Base-by-base conservation (phyloP, 2,797 vertebrate species). In the Notolepis coatsorum region DNA sequence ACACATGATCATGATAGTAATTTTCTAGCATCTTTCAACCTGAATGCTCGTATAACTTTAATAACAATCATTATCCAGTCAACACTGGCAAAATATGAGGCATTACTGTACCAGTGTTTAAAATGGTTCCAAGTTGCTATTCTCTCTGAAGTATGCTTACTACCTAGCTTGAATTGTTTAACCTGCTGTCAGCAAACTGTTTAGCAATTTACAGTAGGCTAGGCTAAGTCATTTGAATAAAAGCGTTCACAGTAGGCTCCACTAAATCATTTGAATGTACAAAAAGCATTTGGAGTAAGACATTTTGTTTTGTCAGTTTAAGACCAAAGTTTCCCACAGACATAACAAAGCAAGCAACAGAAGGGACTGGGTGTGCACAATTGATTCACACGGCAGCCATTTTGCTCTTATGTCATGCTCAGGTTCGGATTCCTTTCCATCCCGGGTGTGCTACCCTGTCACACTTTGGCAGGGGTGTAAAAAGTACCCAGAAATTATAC, bases 201-300 rank as follows among this genome's bases (percentile, higher is more conserved):
- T 63, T 71, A 61, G 43, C 55, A 64, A n/a, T 73, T 65, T 37
- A 25, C 69, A 61, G 43, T 51, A 64, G n/a, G 71, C 63, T 37
- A 25, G 15, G 56, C 27, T 25, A 24, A 62, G 61, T 7, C 1
- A 37, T 61, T 66, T 42, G 15, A 52, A 61, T 4, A 6, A 28
- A n/a, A 23, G 30, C 27, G 61, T 23, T 42, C 30, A n/a, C n/a
- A n/a, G n/a, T n/a, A n/a, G n/a, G n/a, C n/a, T n/a, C n/a, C n/a
- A n/a, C n/a, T n/a, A n/a, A 62, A 63, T 7, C 1, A 37, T 61
- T 66, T 42, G 15, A 52, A 61, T 4, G 3, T 49, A 15, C 4
- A 18, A 6, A 28, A n/a, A 23, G 30, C 27, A 63, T 23, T 42
- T 37, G n/a, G n/a, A n/a, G n/a, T n/a, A n/a, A n/a, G n/a, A n/a